Evolutionary conservation across 2,888 invertebrate genomes (phyloP), one percentile per base, ranked within the genome.

Genomic region (Cataglyphis altisquamis): DNA sequence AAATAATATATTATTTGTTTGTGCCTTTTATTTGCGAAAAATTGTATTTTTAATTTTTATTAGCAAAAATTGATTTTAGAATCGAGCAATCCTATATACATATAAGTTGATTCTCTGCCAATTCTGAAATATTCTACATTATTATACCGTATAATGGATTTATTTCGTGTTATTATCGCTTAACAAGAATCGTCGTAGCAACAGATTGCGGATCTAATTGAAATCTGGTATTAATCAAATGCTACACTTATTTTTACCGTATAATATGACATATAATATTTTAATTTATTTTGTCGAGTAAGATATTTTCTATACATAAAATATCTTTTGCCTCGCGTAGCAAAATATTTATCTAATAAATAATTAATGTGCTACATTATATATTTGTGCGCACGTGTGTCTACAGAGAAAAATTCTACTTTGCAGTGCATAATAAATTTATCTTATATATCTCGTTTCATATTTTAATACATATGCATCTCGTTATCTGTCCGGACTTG

Each of bases 131-230:
- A n/a, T 41, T 45, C 15, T 29, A 9, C n/a, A 25, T 73, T 62
- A 15, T 45, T 12, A 15, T 73, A 15, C 6, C 18, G 25, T 2
- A 3, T 74, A 45, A 62, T 62, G 32, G 15, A 15, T 8, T 25
- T 62, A 60, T 62, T 73, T 32, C 41, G 57, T 29, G 12, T 72
- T 39, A 73, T 60, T 32, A 21, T 62, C 41, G 29, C 25, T 73
- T 29, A 29, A 12, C 18, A 60, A n/a, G 18, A 60, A 25, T 25
- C 18, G 15, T 32, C 60, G 41, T 41, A 21, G 41, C 21, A 29
- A 62, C 73, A 62, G 12, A 74, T 55, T 67, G 25, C 12, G 0
- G n/a, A 3, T 12, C 9, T 32, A 36, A 36, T 36, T n/a, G 39
- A 72, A 57, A 25, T 72, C 39, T 25, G n/a, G 8, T 21, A 36